These are phyloP conservation scores for Bellardia pandia DNA, from an alignment of 2,888 invertebrate species.

Conservation along the genomic window DNA sequence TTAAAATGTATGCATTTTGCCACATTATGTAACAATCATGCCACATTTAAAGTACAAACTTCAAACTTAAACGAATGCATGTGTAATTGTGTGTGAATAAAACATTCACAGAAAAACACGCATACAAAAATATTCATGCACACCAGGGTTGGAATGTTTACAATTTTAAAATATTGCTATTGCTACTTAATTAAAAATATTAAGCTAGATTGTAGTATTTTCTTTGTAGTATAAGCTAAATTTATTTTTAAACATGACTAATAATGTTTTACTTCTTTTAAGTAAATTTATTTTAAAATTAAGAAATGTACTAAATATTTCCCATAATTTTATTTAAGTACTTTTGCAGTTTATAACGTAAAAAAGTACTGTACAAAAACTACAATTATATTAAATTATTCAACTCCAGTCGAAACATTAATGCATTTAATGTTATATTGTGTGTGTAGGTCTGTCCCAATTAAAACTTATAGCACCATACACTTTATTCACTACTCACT, in stretches of 20 bases:
- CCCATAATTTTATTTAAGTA: too few relatives aligned
- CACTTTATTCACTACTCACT: background rate
- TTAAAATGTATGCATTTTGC: slow-evolving; percentile 56
- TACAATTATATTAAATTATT: background rate
- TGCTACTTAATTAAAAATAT: background rate
- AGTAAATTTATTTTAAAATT: too few relatives aligned
- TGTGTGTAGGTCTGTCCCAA: slow-evolving; percentile 10
- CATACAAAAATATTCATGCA: background rate
- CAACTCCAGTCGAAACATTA: background rate
- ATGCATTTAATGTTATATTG: slow-evolving; percentile 15
- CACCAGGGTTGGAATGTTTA: background rate
- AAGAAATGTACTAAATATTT: too few relatives aligned
- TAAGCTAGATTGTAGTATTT: too few relatives aligned
- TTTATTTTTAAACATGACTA: too few relatives aligned
- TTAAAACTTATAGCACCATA: slow-evolving; percentile 22
- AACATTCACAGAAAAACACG: slow-evolving; percentile 13
- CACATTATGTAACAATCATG: slow-evolving; percentile 54
- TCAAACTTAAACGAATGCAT: slow-evolving; percentile 41
- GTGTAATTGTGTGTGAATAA: slow-evolving; percentile 57
- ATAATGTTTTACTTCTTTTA: too few relatives aligned
- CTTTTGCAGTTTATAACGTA: too few relatives aligned
- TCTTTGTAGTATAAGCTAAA: too few relatives aligned
- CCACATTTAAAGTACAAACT: slow-evolving; percentile 50
- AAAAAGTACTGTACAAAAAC: background rate
- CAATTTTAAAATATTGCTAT: background rate